These are phyloP conservation scores for Cosmia trapezina DNA, from an alignment of 2,888 invertebrate genomes.

Conservation along the genomic window DNA sequence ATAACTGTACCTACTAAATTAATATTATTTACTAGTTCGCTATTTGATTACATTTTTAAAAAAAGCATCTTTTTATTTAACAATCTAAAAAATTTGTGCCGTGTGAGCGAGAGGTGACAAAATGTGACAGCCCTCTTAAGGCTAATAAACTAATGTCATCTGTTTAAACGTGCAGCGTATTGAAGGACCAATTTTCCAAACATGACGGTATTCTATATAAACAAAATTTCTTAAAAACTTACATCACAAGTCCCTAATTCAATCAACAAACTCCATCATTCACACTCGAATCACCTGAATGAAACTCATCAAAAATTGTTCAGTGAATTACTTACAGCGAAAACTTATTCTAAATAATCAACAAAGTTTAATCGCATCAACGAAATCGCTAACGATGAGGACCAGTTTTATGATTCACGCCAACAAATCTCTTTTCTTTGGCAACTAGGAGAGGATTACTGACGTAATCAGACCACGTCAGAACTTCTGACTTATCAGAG, in stretches of 20 bases:
- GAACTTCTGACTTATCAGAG: constrained; percentile 20
- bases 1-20: too few species aligned
- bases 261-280: constrained; percentile 7
- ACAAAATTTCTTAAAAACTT: background rate
- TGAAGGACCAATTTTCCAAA: background rate
- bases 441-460: constrained; percentile 19
- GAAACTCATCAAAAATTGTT: constrained; percentile 14
- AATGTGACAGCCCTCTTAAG: too few species aligned
- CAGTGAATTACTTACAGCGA: constrained; percentile 25
- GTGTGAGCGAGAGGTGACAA: too few species aligned
- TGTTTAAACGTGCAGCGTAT: background rate
- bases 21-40: too few species aligned
- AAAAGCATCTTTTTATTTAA: too few species aligned
- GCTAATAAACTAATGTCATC: background rate
- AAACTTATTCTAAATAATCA: constrained; percentile 17
- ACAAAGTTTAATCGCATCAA: constrained; percentile 39
- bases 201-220: background rate
- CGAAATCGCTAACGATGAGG: constrained; percentile 31
- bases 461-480: constrained; percentile 36
- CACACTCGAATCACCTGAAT: constrained; percentile 15
- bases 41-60: too few species aligned
- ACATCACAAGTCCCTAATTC: background rate
- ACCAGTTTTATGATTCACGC: constrained; percentile 14
- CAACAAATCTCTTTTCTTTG: constrained; percentile 34
- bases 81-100: too few species aligned